Percentiles rank a stretch among this genome's conserved stretches.
These are phyloP conservation scores for Sphecodes monilicornis DNA, from an alignment of 2,888 invertebrate genomes.

Conservation along the genomic window DNA sequence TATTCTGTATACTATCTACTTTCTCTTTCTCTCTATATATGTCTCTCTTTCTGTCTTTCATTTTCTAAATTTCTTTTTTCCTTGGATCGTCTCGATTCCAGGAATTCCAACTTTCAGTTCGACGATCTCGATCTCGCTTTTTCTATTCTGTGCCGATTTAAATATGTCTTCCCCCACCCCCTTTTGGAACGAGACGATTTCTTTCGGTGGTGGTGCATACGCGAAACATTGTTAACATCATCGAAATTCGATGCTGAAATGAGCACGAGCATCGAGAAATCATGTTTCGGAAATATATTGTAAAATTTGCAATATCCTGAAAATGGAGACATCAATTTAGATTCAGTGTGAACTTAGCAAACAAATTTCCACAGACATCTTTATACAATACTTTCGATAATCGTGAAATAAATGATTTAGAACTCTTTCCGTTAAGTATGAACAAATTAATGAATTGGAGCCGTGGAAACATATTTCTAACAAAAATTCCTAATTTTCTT, in stretches of 20 bases:
- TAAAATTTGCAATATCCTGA: too few species aligned
- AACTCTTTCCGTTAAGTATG: too few species aligned
- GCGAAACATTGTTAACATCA: background rate
- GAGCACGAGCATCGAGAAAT: too few species aligned
- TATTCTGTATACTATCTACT: constrained; percentile 1
- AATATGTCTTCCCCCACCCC: constrained; percentile 4
- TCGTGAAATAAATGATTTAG: too few species aligned
- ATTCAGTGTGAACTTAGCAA: too few species aligned
- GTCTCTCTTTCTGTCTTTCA: background rate
- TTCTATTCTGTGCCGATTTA: background rate
- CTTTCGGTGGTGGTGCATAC: constrained; percentile 16
- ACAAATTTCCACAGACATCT: too few species aligned
- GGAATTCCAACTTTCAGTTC: background rate
- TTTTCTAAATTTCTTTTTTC: background rate
- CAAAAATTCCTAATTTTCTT: too few species aligned
- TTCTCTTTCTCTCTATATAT: background rate
- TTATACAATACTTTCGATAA: too few species aligned
- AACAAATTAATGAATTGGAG: too few species aligned
- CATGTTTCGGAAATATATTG: too few species aligned
- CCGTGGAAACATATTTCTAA: too few species aligned
- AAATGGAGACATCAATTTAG: too few species aligned
- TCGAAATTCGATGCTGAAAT: background rate
- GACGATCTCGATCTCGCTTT: constrained; percentile 36
- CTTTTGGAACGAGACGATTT: constrained; percentile 30
- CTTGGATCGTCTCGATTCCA: background rate